Conservation (phyloP, 2,888 invertebrate species). For the Amphipyra tragopoginis region DNA sequence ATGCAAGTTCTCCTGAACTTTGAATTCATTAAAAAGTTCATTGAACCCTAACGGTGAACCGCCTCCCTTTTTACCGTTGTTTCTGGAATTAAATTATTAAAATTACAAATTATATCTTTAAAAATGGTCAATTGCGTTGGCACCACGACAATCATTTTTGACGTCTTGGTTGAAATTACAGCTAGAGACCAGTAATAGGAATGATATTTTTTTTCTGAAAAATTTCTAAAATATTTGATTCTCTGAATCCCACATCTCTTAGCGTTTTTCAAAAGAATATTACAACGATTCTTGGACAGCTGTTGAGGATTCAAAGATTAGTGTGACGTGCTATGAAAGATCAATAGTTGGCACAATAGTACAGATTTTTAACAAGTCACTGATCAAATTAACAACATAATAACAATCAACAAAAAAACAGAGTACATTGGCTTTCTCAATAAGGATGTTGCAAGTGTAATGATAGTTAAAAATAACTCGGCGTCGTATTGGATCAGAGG, state of each 20-base stretch:
- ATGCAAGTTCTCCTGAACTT: conserved; percentile 96
- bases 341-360: conserved; percentile 20
- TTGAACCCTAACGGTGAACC: conserved; percentile 96
- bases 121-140: no score
- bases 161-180: no score
- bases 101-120: no score
- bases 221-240: no score
- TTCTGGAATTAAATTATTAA: conserved; percentile 73
- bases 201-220: no score
- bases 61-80: conserved; percentile 91
- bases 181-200: no score
- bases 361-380: conserved; percentile 23
- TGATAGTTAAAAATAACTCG: conserved; percentile 61
- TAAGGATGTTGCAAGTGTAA: conserved; percentile 61
- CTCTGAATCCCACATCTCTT: no score
- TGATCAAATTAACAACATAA: conserved; percentile 22
- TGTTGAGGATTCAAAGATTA: no score
- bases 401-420: conserved; percentile 19
- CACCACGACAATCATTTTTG: no score
- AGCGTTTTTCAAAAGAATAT: no score
- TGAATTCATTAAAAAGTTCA: conserved; percentile 96
- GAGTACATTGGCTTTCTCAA: conserved; percentile 51
- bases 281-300: no score
- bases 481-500: conserved; percentile 74
- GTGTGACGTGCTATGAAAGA: no score